phyloP scores from a whole-genome alignment of 2,113 vertebrate species.

The Tenrec ecaudatus region DNA sequence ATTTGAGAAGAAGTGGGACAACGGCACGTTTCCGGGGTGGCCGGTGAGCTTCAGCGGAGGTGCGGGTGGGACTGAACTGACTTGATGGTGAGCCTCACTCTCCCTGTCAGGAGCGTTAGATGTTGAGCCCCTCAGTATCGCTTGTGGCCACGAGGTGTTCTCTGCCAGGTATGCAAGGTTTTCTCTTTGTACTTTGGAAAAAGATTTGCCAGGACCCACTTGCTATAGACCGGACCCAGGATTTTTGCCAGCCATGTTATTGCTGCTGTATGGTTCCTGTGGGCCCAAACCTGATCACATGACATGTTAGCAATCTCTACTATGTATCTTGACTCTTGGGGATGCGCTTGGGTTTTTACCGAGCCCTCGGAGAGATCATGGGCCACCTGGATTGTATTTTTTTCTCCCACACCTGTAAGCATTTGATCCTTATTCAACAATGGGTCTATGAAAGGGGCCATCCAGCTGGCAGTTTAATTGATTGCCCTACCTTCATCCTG shows the following conservation, averaged over 20 bases:
- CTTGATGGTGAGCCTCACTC: neutral
- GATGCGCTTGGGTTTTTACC: conserved; percentile 38
- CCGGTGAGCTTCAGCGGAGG: conserved; percentile 88
- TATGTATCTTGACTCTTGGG: neutral
- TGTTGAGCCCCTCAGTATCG: neutral
- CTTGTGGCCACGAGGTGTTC: neutral
- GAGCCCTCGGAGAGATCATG: neutral
- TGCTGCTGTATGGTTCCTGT: neutral
- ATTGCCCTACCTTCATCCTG: neutral
- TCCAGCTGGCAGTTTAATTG: neutral
- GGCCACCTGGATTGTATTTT: neutral
- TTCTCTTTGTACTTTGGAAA: conserved; percentile 15
- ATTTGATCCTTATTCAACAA: neutral
- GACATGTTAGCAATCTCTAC: neutral
- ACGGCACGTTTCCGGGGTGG: conserved; percentile 96
- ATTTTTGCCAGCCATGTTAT: conserved; percentile 17
- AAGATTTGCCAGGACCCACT: neutral
- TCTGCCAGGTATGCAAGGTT: neutral
- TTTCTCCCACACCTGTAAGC: neutral
- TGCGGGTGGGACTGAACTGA: neutral
- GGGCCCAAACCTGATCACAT: neutral
- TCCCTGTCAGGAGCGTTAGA: neutral
- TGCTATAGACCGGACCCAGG: neutral
- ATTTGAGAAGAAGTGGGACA: conserved; percentile 99
- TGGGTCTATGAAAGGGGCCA: neutral